Conservation (phyloP, 1,140 invertebrate species). For the Polypedilum vanderplanki region DNA sequence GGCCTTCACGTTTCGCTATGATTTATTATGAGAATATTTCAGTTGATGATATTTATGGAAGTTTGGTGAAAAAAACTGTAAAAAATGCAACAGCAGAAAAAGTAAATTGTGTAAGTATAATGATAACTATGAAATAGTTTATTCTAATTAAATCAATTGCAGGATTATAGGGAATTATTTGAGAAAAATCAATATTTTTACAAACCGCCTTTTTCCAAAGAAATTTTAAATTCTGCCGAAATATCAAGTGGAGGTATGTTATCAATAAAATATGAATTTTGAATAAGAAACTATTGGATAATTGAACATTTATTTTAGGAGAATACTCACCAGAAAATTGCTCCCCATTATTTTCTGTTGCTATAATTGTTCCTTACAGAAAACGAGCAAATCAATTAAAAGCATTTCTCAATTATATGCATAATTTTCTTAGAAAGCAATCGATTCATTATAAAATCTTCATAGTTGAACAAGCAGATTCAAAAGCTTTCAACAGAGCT, state of each 20-base stretch:
- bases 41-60: conserved; percentile 36
- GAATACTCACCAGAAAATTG: conserved; percentile 72
- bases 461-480: conserved; percentile 78
- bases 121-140: background rate
- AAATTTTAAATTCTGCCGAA: conserved; percentile 35
- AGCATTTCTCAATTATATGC: conserved; percentile 79
- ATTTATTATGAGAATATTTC: conserved; percentile 38
- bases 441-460: conserved; percentile 75
- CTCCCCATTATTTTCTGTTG: conserved; percentile 66
- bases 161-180: conserved; percentile 39
- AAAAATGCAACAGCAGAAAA: conserved; percentile 34
- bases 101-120: background rate
- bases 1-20: conserved; percentile 40
- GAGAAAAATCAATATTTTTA: conserved; percentile 37
- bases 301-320: conserved; percentile 43
- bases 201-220: conserved; percentile 34
- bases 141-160: conserved; percentile 34
- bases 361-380: conserved; percentile 83
- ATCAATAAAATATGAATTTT: background rate
- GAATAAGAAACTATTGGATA: background rate
- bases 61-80: conserved; percentile 35
- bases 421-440: conserved; percentile 82
- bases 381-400: conserved; percentile 73
- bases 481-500: conserved; percentile 80
- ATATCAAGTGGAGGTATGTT: conserved; percentile 37